Evolutionary conservation across 2,113 vertebrate species (phyloP).

Genomic region (Procavia capensis): DNA sequence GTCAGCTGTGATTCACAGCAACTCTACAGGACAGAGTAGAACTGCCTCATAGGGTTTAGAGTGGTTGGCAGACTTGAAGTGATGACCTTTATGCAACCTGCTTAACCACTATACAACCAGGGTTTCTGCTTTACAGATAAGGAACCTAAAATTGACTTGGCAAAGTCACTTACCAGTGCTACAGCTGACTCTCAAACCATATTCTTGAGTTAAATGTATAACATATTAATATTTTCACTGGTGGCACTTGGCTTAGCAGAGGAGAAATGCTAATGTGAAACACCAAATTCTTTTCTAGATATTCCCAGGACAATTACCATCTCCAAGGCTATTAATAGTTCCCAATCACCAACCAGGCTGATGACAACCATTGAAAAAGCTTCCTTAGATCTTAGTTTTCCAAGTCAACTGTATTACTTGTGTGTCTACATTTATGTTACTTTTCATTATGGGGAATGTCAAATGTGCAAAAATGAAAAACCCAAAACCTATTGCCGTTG

Average conservation of each 20-base stretch:
- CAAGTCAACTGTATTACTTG: constrained; percentile 24
- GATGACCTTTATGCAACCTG: too few relatives aligned
- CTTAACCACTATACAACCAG: too few relatives aligned
- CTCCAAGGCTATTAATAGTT: background rate
- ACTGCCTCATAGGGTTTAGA: too few relatives aligned
- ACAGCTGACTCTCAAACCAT: constrained; percentile 11
- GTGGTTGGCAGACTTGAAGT: too few relatives aligned
- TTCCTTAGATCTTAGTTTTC: background rate
- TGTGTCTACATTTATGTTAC: constrained; percentile 18
- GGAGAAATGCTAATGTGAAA: background rate
- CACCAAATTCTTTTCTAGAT: constrained; percentile 19
- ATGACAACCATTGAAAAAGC: background rate
- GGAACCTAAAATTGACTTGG: constrained; percentile 17
- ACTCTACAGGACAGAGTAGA: too few relatives aligned
- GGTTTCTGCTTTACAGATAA: background rate
- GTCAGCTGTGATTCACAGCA: too few relatives aligned
- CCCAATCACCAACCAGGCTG: background rate
- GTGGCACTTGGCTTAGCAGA: too few relatives aligned
- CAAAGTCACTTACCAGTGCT: constrained; percentile 24
- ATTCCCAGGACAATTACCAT: background rate
- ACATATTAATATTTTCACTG: constrained; percentile 8
- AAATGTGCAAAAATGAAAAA: background rate
- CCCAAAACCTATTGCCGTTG: too few relatives aligned
- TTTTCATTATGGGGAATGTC: constrained; percentile 32
- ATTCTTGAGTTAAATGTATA: background rate